phyloP scores from a whole-genome alignment of 2,888 invertebrate species.

The Sussaba pulchella region DNA sequence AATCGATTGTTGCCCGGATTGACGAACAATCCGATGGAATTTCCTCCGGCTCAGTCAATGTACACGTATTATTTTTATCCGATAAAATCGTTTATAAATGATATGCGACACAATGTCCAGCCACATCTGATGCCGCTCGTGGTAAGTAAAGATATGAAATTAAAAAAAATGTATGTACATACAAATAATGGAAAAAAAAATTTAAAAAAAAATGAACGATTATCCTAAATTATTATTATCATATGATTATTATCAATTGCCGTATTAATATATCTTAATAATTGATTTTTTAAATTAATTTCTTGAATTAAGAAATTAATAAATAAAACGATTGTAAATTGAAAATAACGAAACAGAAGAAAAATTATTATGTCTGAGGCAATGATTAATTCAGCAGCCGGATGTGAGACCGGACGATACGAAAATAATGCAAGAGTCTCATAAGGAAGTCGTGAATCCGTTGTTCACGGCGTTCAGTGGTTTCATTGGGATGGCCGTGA shows the following conservation, averaged over 20 bases:
- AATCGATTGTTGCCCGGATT: constrained; percentile 69
- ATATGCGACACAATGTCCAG: constrained; percentile 70
- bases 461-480: constrained; percentile 87
- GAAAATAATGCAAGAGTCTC: constrained; percentile 66
- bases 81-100: constrained; percentile 85
- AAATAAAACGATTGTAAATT: neutral
- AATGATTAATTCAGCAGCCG: constrained; percentile 66
- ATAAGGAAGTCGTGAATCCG: constrained; percentile 84
- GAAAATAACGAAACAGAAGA: neutral
- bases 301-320: neutral
- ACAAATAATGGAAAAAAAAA: constrained; percentile 3
- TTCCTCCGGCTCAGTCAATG: constrained; percentile 65
- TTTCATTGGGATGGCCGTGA: constrained; percentile 86
- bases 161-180: neutral
- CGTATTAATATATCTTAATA: too few species aligned
- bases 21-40: constrained; percentile 53
- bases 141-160: constrained; percentile 64
- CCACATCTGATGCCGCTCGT: constrained; percentile 69
- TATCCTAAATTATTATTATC: too few species aligned
- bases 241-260: too few species aligned
- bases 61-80: constrained; percentile 86
- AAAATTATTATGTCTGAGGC: neutral
- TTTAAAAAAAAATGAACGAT: too few species aligned
- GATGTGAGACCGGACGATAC: constrained; percentile 62
- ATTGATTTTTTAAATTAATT: too few species aligned